A percentile compares a stretch with the other conserved stretches of the same genome.
These are phyloP conservation scores for Antennarius striatus DNA, from an alignment of 2,113 vertebrate species.

Conservation along the genomic window DNA sequence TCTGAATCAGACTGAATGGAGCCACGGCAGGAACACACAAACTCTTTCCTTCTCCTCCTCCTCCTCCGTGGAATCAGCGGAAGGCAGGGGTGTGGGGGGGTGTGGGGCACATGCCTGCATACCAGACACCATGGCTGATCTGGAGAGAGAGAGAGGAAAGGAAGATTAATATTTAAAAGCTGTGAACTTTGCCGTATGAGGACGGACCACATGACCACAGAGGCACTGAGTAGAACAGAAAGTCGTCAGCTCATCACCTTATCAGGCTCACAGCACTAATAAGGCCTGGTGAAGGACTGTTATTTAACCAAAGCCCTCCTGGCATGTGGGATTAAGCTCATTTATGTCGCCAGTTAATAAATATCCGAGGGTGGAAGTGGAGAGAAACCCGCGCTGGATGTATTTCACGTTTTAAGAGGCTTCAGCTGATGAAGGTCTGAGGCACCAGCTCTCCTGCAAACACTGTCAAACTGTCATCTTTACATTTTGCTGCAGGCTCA, in stretches of 20 bases:
- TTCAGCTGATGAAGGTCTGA: background rate
- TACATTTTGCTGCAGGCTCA: slow-evolving; percentile 19
- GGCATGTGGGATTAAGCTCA: slow-evolving; percentile 52
- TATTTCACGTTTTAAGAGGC: slow-evolving; percentile 11
- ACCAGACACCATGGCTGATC: slow-evolving; percentile 73
- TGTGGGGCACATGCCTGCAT: slow-evolving; percentile 63
- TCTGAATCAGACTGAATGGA: slow-evolving; percentile 46
- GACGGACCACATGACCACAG: slow-evolving; percentile 49
- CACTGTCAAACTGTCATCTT: background rate
- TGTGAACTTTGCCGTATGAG: slow-evolving; percentile 9
- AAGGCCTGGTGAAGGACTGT: slow-evolving; percentile 29
- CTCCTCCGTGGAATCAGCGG: slow-evolving; percentile 46
- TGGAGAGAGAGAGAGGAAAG: slow-evolving; percentile 62
- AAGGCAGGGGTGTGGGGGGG: background rate
- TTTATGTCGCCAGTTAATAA: slow-evolving; percentile 46
- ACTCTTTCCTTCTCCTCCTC: slow-evolving; percentile 41
- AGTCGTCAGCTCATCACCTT: slow-evolving; percentile 44
- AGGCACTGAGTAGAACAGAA: slow-evolving; percentile 39
- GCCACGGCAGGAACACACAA: slow-evolving; percentile 20
- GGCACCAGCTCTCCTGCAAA: background rate
- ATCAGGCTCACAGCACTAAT: slow-evolving; percentile 52
- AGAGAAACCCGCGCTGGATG: slow-evolving; percentile 14
- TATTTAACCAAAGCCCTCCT: slow-evolving; percentile 47
- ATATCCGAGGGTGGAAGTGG: slow-evolving; percentile 25
- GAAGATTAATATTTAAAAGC: slow-evolving; percentile 57